Conservation (phyloP, 2,113 vertebrate genomes). For the Ploceus nigricollis region DNA sequence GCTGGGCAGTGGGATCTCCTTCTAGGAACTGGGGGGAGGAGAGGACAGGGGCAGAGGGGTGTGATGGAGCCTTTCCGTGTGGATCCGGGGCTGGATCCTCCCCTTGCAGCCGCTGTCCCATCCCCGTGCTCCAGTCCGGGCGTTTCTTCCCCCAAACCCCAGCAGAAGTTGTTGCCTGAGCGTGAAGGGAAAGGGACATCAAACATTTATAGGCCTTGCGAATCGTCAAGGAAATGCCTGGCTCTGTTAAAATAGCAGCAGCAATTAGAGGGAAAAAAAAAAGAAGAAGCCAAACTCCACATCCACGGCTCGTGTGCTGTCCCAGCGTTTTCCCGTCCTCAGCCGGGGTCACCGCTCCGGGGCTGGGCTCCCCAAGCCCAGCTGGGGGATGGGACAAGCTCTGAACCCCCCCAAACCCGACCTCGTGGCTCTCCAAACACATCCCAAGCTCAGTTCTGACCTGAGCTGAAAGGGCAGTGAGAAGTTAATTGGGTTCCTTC, state of each 20-base stretch:
- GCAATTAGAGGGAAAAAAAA: neutral
- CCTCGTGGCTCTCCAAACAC: neutral
- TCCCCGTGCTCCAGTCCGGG: rapidly evolving
- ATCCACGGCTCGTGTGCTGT: neutral
- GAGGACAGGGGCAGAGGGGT: neutral
- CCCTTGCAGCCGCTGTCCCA: rapidly evolving
- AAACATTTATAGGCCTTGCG: slow-evolving; percentile 32
- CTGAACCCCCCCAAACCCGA: neutral
- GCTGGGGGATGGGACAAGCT: neutral
- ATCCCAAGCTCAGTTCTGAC: rapidly evolving
- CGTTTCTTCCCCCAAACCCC: neutral
- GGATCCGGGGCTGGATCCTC: neutral
- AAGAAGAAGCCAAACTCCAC: neutral
- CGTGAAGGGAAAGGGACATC: neutral
- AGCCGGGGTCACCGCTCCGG: neutral
- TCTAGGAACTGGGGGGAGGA: neutral
- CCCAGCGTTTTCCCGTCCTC: neutral
- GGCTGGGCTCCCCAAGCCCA: neutral
- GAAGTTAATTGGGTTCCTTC: neutral
- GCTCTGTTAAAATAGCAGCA: neutral
- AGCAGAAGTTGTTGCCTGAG: neutral
- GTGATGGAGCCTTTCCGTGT: neutral
- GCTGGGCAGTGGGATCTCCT: neutral
- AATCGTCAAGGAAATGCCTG: slow-evolving; percentile 7
- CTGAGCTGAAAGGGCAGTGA: neutral